Evolutionary conservation across 2,113 vertebrate species (phyloP).

Genomic region (Ophiodon elongatus): DNA sequence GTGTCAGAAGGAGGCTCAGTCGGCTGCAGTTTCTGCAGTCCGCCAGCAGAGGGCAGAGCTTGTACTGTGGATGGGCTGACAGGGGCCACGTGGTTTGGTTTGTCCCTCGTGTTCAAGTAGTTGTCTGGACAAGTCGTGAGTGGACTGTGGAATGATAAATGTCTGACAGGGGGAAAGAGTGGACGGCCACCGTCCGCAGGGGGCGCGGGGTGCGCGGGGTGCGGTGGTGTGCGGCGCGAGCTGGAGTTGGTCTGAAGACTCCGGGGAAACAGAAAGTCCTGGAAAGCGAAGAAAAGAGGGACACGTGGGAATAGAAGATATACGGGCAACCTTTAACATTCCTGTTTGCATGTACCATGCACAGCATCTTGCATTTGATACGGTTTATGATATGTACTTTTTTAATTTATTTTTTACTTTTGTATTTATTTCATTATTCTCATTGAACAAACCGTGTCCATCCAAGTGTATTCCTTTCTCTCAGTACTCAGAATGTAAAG

Average conservation of each 20-base stretch:
- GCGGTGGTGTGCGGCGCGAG: conserved; percentile 1
- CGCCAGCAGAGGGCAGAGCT: conserved; percentile 74
- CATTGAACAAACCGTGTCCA: background rate
- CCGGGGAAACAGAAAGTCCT: conserved; percentile 84
- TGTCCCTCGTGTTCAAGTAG: conserved; percentile 22
- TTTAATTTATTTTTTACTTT: background rate
- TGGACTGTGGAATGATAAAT: conserved; percentile 71
- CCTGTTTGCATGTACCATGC: background rate
- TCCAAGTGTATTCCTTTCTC: background rate
- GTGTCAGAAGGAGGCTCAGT: conserved; percentile 16
- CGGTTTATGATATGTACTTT: background rate
- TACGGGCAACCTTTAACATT: background rate
- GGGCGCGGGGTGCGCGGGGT: conserved; percentile 15
- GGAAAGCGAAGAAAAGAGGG: conserved; percentile 9
- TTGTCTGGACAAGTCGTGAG: conserved; percentile 41
- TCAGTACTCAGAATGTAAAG: background rate
- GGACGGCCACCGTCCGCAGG: conserved; percentile 40
- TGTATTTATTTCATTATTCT: background rate
- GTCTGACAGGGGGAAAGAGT: conserved; percentile 76
- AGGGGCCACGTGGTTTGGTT: conserved; percentile 43
- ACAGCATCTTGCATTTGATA: background rate
- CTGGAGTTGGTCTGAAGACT: conserved; percentile 57
- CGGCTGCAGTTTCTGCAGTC: conserved; percentile 48
- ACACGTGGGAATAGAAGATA: background rate
- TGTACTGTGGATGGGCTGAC: conserved; percentile 28